These are phyloP conservation scores for Luffia ferchaultella DNA, from an alignment of 2,888 invertebrate species.

Conservation along the genomic window DNA sequence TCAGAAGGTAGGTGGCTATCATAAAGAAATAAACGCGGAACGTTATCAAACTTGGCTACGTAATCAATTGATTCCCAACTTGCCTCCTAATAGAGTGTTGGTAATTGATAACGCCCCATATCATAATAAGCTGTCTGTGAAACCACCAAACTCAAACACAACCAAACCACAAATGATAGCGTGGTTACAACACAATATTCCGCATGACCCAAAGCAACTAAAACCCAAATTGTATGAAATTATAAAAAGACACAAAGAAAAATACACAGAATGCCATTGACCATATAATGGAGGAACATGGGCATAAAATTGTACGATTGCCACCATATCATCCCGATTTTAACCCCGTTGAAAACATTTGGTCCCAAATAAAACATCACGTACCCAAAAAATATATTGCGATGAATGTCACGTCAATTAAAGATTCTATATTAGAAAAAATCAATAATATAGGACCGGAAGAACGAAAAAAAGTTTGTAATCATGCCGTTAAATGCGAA, in stretches of 20 bases:
- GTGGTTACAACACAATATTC: no score
- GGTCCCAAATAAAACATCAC: conserved; percentile 9
- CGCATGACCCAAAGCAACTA: conserved; percentile 8
- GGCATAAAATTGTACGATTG: conserved; percentile 6
- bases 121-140: conserved; percentile 12
- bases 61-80: conserved; percentile 9
- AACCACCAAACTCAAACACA: no score
- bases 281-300: conserved; percentile 7
- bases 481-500: conserved; percentile 11
- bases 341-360: no score
- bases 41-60: neutral
- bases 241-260: conserved; percentile 8
- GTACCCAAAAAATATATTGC: conserved; percentile 6
- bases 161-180: no score
- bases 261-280: conserved; percentile 4
- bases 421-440: conserved; percentile 4
- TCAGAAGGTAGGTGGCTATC: no score
- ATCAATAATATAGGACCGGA: conserved; percentile 10
- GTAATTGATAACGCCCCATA: no score
- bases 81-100: conserved; percentile 11
- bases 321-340: no score
- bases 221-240: conserved; percentile 10
- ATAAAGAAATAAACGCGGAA: conserved; percentile 6
- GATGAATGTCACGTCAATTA: conserved; percentile 8
- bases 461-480: conserved; percentile 11